A percentile compares a stretch with the other conserved stretches of the same genome.
Conservation (phyloP, 2,888 invertebrate genomes). For the Resseliella maxima region DNA sequence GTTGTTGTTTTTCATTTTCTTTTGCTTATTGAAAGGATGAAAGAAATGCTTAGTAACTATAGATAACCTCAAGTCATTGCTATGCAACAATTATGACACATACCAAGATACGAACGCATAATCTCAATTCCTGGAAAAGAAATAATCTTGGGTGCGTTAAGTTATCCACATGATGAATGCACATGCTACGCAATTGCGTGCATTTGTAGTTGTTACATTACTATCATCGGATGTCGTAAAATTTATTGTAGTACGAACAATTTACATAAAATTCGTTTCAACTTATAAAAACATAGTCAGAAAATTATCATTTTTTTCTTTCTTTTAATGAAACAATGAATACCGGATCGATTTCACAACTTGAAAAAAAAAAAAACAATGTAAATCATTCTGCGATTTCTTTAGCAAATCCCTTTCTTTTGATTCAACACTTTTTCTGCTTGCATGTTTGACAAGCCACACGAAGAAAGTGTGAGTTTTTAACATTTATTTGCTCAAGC, state of each 20-base stretch:
- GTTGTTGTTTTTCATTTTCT: neutral
- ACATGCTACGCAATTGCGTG: too few species aligned
- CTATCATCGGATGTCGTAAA: neutral
- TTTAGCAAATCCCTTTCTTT: constrained; percentile 11
- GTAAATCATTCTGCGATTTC: neutral
- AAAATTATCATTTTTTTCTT: neutral
- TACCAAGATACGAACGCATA: neutral
- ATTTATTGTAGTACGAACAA: too few species aligned
- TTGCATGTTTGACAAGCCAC: neutral
- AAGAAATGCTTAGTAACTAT: neutral
- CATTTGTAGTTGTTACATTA: too few species aligned
- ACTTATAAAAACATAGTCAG: neutral
- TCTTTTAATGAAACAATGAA: neutral
- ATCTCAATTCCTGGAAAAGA: neutral
- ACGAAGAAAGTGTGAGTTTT: constrained; percentile 42
- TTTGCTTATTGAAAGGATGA: neutral
- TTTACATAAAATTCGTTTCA: neutral
- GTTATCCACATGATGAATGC: too few species aligned
- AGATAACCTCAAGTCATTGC: constrained; percentile 41
- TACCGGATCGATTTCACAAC: constrained; percentile 12
- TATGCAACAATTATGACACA: neutral
- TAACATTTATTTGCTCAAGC: too few species aligned
- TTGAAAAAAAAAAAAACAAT: neutral
- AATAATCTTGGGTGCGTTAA: too few species aligned
- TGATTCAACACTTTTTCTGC: neutral